Evolutionary conservation across 1,140 invertebrate species (phyloP), one percentile per base, ranked within the genome.

Genomic region (Bacillus rossius): DNA sequence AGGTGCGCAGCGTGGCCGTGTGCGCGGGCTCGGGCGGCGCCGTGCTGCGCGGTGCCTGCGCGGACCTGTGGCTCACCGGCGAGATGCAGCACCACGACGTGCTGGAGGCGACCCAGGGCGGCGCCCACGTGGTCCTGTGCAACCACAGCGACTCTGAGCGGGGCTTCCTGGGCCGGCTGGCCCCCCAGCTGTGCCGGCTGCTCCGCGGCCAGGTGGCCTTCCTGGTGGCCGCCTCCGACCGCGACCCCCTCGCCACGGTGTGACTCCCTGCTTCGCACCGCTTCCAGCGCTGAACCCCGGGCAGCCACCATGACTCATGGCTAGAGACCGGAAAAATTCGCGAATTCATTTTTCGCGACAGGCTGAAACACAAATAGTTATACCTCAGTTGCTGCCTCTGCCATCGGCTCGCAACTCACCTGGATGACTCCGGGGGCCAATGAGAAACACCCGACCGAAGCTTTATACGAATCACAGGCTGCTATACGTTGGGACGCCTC

Each of bases 61-160:
- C 87, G 8, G 92, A 96, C 76, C 72, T 98, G 0, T 92, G 88
- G 65, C 71, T 98, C 2, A 97, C 94, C 5, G 84, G 96, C 16
- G 96, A 98, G 79, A 97, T 98, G 94, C 82, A 88, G 3, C 96
- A 99, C 75, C 96, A 98, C 70, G 94, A 97, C 54, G 72, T 98
- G 0, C 75, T 98, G n/a, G 91, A 98, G 67, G 89, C 88, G 1
- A 81, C 83, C 17, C 89, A 94, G 65, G 79, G 77, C 58, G 86
- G 87, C 1, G 81, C 79, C 17, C 81, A 83, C 56, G 94, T 98
- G 0, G 89, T 98, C 63, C 73, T 98, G 16, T 92, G 89, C 61
- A 95, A 97, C 71, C 96, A 99, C 74, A 92, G 87, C n/a, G 92
- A 97, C 73, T 93, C 92, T 2, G 96, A 99, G 75, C 79, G 96